A percentile compares a stretch with the other conserved stretches of the same genome.
Evolutionary conservation across 1,140 invertebrate species (phyloP).

Genomic region (Trachelipus rathkii): DNA sequence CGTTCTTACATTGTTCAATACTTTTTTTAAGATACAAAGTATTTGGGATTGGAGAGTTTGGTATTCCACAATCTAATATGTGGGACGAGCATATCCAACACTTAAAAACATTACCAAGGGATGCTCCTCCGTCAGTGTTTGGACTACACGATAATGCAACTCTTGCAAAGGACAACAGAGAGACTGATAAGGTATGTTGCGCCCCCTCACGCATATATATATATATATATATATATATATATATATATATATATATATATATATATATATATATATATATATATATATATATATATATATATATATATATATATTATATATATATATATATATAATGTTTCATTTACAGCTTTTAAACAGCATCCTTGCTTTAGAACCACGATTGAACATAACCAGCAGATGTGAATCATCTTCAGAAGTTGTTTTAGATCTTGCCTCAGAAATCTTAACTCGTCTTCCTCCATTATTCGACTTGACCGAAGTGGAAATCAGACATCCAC

Average conservation of each 20-base stretch:
- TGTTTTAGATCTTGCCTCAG: slow-evolving; percentile 64
- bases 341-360: slow-evolving; percentile 71
- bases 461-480: slow-evolving; percentile 62
- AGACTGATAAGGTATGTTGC: slow-evolving; percentile 68
- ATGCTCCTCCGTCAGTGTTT: slow-evolving; percentile 59
- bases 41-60: slow-evolving; percentile 49
- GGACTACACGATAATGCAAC: slow-evolving; percentile 73
- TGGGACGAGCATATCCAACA: slow-evolving; percentile 39
- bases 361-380: slow-evolving; percentile 69
- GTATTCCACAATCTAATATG: slow-evolving; percentile 33
- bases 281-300: too few relatives aligned
- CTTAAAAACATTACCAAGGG: slow-evolving; percentile 25
- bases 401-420: slow-evolving; percentile 62
- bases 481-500: slow-evolving; percentile 60
- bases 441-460: slow-evolving; percentile 69
- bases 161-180: slow-evolving; percentile 85
- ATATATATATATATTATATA: too few relatives aligned
- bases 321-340: too few relatives aligned
- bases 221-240: too few relatives aligned
- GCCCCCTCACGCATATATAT: too few relatives aligned
- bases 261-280: too few relatives aligned
- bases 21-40: slow-evolving; percentile 41
- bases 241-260: too few relatives aligned
- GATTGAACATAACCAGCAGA: slow-evolving; percentile 54
- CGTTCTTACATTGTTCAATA: too few relatives aligned